Conservation (phyloP, 2,888 invertebrate species). For the Sesamia inferens region DNA sequence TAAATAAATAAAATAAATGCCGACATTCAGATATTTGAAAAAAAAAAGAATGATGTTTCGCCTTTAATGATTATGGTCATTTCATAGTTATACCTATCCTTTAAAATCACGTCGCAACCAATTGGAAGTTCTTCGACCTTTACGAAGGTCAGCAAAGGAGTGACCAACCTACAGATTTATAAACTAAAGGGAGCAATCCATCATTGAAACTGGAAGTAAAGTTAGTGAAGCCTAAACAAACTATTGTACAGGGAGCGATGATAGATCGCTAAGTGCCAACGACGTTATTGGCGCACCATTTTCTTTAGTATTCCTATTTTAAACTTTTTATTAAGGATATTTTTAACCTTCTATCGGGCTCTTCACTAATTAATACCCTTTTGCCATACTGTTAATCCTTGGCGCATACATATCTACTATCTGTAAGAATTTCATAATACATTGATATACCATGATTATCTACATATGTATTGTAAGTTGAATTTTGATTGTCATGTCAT, state of each 20-base stretch:
- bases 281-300: neutral
- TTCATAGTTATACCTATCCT: neutral
- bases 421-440: neutral
- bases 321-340: neutral
- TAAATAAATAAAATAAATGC: too few species aligned
- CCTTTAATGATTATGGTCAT: neutral
- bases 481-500: neutral
- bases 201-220: slow-evolving; percentile 40
- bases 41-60: too few species aligned
- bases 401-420: too few species aligned
- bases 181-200: slow-evolving; percentile 38
- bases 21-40: neutral
- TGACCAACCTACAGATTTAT: slow-evolving; percentile 22
- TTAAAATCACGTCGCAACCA: slow-evolving; percentile 7
- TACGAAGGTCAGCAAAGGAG: slow-evolving; percentile 7
- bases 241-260: slow-evolving; percentile 27
- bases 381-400: neutral
- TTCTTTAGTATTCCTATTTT: neutral
- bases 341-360: neutral
- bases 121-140: neutral
- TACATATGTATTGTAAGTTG: neutral
- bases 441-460: neutral
- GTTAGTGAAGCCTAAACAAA: slow-evolving; percentile 27
- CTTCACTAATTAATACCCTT: slow-evolving; percentile 1
- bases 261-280: slow-evolving; percentile 24